Evolutionary conservation across 1,140 invertebrate genomes (phyloP).

Genomic region (Luehdorfia chinensis): DNA sequence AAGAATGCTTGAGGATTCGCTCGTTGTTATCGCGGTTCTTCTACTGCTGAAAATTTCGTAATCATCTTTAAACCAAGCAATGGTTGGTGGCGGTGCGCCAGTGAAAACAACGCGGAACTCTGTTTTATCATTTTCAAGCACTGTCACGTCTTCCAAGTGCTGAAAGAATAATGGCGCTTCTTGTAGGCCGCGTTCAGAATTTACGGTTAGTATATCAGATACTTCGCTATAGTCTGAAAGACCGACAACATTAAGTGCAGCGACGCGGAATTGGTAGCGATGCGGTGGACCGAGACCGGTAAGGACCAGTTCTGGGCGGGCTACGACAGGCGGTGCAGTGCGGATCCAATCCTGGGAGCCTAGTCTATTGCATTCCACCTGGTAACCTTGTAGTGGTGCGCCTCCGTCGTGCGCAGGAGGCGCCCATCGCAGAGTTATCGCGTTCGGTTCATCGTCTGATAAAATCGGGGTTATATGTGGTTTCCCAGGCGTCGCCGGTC

Average conservation of each 20-base stretch:
- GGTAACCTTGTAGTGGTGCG: slow-evolving; percentile 90
- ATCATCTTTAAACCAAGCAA: slow-evolving; percentile 96
- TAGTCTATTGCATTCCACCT: slow-evolving; percentile 87
- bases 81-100: slow-evolving; percentile 89
- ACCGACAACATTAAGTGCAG: slow-evolving; percentile 91
- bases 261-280: slow-evolving; percentile 92
- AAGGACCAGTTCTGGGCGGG: slow-evolving; percentile 84
- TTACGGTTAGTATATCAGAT: slow-evolving; percentile 87
- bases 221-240: slow-evolving; percentile 87
- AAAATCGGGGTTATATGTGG: slow-evolving; percentile 83
- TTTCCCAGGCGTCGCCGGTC: slow-evolving; percentile 86
- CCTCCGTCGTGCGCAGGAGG: slow-evolving; percentile 91
- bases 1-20: slow-evolving; percentile 86
- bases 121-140: slow-evolving; percentile 88
- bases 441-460: slow-evolving; percentile 85
- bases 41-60: slow-evolving; percentile 91
- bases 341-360: slow-evolving; percentile 88
- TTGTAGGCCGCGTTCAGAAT: slow-evolving; percentile 81
- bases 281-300: slow-evolving; percentile 90
- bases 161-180: slow-evolving; percentile 83
- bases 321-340: slow-evolving; percentile 83
- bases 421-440: slow-evolving; percentile 92
- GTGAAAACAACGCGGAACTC: slow-evolving; percentile 89
- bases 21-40: slow-evolving; percentile 86
- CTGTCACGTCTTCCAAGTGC: slow-evolving; percentile 81